Conservation (phyloP, 2,888 invertebrate genomes). For the Aradus depressus region DNA sequence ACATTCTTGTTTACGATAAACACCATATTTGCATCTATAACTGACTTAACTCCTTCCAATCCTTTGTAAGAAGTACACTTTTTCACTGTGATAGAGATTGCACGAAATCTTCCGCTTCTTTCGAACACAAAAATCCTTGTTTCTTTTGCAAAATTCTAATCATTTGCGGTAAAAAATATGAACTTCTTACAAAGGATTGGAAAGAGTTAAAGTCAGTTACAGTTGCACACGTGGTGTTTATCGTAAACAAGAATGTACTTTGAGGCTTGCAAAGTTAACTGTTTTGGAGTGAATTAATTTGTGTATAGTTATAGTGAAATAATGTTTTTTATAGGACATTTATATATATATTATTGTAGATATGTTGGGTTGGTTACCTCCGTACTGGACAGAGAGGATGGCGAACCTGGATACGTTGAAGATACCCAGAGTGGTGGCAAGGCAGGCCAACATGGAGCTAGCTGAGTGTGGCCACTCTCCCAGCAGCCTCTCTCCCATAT, state of each 20-base stretch:
- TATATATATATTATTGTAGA: background rate
- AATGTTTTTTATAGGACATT: background rate
- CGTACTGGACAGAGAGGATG: constrained; percentile 74
- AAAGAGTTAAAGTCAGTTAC: background rate
- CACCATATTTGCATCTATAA: too few species aligned
- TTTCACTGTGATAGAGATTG: too few species aligned
- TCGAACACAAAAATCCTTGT: too few species aligned
- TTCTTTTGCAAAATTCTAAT: too few species aligned
- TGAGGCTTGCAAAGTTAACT: background rate
- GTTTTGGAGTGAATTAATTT: too few species aligned
- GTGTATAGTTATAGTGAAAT: background rate
- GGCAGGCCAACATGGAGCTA: constrained; percentile 68
- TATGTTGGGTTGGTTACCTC: constrained; percentile 43
- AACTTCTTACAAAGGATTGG: background rate
- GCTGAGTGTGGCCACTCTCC: constrained; percentile 58
- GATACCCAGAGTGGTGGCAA: constrained; percentile 75
- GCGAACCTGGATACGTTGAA: constrained; percentile 83
- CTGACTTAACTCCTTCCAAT: too few species aligned
- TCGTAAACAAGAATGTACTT: background rate
- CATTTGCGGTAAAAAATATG: too few species aligned
- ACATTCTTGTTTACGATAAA: too few species aligned
- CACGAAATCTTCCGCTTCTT: too few species aligned
- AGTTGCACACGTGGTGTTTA: background rate
- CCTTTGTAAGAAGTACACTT: too few species aligned
- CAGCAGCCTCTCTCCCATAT: constrained; percentile 43